Conservation (phyloP, 2,113 vertebrate species). For the Lycaon pictus region DNA sequence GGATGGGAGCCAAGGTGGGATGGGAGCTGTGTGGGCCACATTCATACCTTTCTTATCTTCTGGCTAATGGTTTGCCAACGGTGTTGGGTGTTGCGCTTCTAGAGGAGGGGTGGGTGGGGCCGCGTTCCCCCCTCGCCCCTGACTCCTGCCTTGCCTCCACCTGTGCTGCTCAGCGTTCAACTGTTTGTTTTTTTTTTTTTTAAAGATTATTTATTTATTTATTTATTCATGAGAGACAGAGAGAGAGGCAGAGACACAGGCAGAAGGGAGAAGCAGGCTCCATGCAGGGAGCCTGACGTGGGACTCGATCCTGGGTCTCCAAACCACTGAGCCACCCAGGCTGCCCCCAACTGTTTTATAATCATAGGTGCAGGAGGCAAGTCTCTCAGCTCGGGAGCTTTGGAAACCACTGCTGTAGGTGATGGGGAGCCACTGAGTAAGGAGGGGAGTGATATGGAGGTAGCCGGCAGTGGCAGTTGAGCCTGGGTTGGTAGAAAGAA, state of each 20-base stretch:
- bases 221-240: too few relatives aligned
- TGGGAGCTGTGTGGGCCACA: neutral
- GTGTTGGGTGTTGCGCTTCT: neutral
- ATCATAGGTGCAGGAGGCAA: neutral
- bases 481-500: neutral
- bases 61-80: neutral
- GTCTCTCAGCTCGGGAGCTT: too few relatives aligned
- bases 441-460: neutral
- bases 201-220: too few relatives aligned
- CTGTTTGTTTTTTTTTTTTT: neutral
- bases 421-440: neutral
- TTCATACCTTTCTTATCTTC: neutral
- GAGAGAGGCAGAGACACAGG: too few relatives aligned
- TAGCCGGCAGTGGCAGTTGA: fast-evolving
- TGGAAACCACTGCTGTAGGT: neutral
- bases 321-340: too few relatives aligned
- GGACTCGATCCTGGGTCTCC: too few relatives aligned
- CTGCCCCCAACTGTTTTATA: neutral
- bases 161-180: neutral
- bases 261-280: too few relatives aligned
- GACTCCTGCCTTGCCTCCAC: neutral
- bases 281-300: too few relatives aligned
- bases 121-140: neutral
- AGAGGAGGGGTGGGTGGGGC: neutral
- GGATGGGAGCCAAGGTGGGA: neutral